These are phyloP conservation scores for Polyodon spathula DNA, from an alignment of 2,113 vertebrate genomes.

Conservation along the genomic window DNA sequence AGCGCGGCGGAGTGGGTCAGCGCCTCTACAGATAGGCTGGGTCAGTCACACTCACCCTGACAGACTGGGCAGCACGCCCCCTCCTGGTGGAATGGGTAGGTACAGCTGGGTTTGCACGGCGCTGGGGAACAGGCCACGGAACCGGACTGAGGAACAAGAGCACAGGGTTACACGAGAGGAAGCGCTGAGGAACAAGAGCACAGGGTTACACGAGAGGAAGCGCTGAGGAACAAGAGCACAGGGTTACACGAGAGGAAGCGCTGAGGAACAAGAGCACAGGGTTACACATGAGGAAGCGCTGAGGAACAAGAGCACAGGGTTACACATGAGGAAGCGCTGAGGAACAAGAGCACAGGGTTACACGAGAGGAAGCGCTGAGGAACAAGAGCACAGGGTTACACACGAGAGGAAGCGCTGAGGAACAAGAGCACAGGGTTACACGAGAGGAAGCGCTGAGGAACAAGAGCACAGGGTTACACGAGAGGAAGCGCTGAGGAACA, in stretches of 20 bases:
- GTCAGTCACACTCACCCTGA: conserved; percentile 40
- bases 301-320: conserved; percentile 20
- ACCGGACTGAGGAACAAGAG: conserved; percentile 46
- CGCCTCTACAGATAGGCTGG: no score
- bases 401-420: conserved; percentile 60
- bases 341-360: conserved; percentile 19
- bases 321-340: conserved; percentile 61
- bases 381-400: conserved; percentile 21
- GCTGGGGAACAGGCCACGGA: conserved; percentile 63
- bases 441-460: conserved; percentile 57
- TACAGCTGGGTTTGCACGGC: conserved; percentile 58
- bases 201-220: conserved; percentile 64
- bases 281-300: conserved; percentile 65
- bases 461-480: conserved; percentile 43
- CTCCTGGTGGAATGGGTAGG: conserved; percentile 66
- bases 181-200: no score
- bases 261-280: conserved; percentile 36
- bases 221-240: conserved; percentile 39
- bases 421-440: conserved; percentile 21
- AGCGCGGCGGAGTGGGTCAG: no score
- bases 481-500: conserved; percentile 51
- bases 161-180: background rate
- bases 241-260: conserved; percentile 63
- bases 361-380: conserved; percentile 60
- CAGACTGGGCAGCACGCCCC: conserved; percentile 66